phyloP scores from a whole-genome alignment of 2,797 vertebrate species.

The Hybognathus amarus region DNA sequence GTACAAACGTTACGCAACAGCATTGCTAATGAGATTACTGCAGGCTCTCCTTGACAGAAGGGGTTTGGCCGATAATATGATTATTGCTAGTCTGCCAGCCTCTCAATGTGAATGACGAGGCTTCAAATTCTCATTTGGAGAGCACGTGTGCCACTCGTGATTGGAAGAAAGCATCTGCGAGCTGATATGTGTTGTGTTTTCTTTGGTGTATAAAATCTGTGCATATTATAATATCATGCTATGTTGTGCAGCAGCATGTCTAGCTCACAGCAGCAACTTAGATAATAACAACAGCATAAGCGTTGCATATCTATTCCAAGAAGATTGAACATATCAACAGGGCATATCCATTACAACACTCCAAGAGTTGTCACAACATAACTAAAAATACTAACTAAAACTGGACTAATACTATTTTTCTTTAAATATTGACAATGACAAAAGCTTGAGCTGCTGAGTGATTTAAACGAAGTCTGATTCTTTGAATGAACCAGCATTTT shows the following conservation, averaged over 20 bases:
- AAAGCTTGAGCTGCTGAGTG: too few relatives aligned
- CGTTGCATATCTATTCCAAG: not conserved
- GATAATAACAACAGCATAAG: not conserved
- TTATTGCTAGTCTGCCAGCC: constrained; percentile 62
- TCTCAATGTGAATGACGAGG: constrained; percentile 4
- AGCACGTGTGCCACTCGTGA: constrained; percentile 54
- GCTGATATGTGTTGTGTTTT: not conserved
- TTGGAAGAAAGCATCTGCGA: not conserved
- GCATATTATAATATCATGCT: not conserved
- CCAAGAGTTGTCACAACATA: not conserved
- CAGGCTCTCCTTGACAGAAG: constrained; percentile 48
- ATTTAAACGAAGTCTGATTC: too few relatives aligned
- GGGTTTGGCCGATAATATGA: constrained; percentile 67
- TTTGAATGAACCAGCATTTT: constrained; percentile 40
- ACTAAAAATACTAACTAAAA: not conserved
- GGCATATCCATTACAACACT: not conserved
- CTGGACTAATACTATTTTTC: too few relatives aligned
- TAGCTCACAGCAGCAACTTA: not conserved
- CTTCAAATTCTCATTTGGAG: constrained; percentile 56
- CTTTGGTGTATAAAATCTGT: not conserved
- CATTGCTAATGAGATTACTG: constrained; percentile 72
- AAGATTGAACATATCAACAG: not conserved
- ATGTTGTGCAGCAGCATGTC: not conserved
- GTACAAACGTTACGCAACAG: constrained; percentile 69
- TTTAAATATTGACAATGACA: not conserved